Conservation (phyloP, 2,797 vertebrate genomes). For the Sebastes iracundus region DNA sequence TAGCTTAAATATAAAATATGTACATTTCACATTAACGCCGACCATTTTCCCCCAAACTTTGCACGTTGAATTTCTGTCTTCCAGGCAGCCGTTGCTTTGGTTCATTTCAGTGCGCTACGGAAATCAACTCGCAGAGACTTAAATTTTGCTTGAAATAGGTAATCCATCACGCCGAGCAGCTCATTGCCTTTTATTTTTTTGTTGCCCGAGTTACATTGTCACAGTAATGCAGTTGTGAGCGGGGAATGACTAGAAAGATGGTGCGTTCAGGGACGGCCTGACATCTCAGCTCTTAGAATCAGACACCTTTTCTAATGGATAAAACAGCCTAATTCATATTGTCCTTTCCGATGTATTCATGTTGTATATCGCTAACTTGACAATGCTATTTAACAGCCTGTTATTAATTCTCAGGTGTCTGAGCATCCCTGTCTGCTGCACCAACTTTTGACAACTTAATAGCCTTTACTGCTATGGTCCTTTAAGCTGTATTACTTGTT, state of each 20-base stretch:
- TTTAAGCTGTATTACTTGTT: neutral
- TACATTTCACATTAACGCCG: slow-evolving; percentile 36
- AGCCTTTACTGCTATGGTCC: slow-evolving; percentile 15
- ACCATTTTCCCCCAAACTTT: slow-evolving; percentile 20
- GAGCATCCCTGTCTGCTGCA: slow-evolving; percentile 20
- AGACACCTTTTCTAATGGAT: neutral
- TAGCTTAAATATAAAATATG: slow-evolving; percentile 44
- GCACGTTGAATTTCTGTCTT: slow-evolving; percentile 34
- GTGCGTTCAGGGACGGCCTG: slow-evolving; percentile 6
- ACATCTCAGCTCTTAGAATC: slow-evolving; percentile 1
- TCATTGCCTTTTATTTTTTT: slow-evolving; percentile 44
- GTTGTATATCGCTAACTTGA: slow-evolving; percentile 16
- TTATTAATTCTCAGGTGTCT: slow-evolving; percentile 28
- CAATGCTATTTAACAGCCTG: slow-evolving; percentile 16
- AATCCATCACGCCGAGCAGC: slow-evolving; percentile 56
- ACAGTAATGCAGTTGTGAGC: neutral
- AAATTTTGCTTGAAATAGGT: slow-evolving; percentile 51
- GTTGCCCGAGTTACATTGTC: slow-evolving; percentile 21
- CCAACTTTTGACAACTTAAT: slow-evolving; percentile 55
- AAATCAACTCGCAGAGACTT: slow-evolving; percentile 30
- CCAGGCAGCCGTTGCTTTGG: slow-evolving; percentile 3
- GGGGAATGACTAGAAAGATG: neutral
- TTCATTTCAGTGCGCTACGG: slow-evolving; percentile 4
- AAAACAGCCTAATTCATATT: neutral
- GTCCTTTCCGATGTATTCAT: slow-evolving; percentile 24